Evolutionary conservation across 2,113 vertebrate species (phyloP), one percentile per base, ranked within the genome.

Genomic region (Cyprinodon tularosa): DNA sequence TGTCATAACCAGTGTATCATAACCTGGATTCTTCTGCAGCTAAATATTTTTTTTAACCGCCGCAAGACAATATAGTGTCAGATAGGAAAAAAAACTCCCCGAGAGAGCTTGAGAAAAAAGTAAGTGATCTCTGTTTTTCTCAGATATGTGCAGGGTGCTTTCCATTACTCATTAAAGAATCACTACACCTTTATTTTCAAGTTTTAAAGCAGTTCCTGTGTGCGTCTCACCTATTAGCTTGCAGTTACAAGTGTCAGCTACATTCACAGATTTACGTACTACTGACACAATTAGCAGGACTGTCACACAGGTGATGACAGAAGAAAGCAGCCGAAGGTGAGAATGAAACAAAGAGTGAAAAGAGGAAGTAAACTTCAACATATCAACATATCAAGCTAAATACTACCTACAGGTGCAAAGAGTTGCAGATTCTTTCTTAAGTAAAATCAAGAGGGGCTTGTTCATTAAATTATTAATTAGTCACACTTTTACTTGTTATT

Each of bases 231-330:
- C 50, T 68, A 47, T 47, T 38, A 3, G 15, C 74, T 47, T 66
- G 78, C 59, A 45, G 71, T 76, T 76, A 68, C 66, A 63, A 53
- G 40, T 36, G 72, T 78, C 70, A 22, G 68, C 63, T 53, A 6
- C 70, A 65, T 66, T 69, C 0, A 61, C 44, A 70, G 39, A 14
- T 68, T 74, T 72, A 37, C 66, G 53, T 57, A 37, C 67, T 29
- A 61, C 71, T 5, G 71, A 68, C 15, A 71, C 68, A 90, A 81
- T 87, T 70, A 90, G 59, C 74, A 72, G 62, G 57, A 73, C 66
- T 80, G 76, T 72, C 37, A 44, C 47, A 66, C 70, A 77, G 73
- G 77, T 72, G 72, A 71, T 68, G 77, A 79, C 12, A 74, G 69
- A 50, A 42, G 62, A 45, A 42, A 72, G 69, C 17, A 29, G 8